Evolutionary conservation across 2,113 vertebrate species (phyloP), one percentile per base, ranked within the genome.

Genomic region (Coracopsis vasa): DNA sequence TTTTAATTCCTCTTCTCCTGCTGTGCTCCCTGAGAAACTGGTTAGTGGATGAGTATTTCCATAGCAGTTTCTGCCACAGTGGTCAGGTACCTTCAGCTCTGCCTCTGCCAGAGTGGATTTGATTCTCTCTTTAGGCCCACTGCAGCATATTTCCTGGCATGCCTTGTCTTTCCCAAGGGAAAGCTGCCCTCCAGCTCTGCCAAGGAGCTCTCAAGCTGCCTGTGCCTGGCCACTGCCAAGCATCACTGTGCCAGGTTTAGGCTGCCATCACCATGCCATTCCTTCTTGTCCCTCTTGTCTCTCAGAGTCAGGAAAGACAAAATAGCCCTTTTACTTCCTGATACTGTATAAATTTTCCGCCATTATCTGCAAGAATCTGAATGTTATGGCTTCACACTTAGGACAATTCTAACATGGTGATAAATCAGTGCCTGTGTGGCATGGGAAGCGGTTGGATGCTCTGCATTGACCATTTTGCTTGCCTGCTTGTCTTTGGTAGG

Each of bases 221-320:
- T 31, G 21, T 28, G 31, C 64, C 23, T 13, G 51, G 37, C 35
- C 5, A 1, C 56, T 42, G 42, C 39, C 33, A 1, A 28, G 10
- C n/a, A 10, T 14, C 0, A 0, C 39, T 13, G 23, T 54, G 62
- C 48, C 50, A 8, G 14, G 28, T 31, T 60, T 20, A 0, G 4
- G 3, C 16, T 37, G 3, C 61, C 21, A 8, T 17, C 44, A 3
- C 33, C 56, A 10, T 58, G 33, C 21, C 33, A 24, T 35, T 58
- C 14, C 56, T n/a, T n/a, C 56, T 58, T 58, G 6, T 24, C 56
- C 56, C 54, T 58, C 54, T 58, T 58, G 13, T 66, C 50, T 80
- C 35, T n/a, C 24, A 64, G 37, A 42, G 27, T 39, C 51, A 72
- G 37, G 67, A 80, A 81, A 75, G 47, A 81, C 18, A 69, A 82